Percentiles rank a stretch among this genome's conserved stretches.
Evolutionary conservation across 2,888 invertebrate species (phyloP).

Genomic region (Frankliniella intonsa): DNA sequence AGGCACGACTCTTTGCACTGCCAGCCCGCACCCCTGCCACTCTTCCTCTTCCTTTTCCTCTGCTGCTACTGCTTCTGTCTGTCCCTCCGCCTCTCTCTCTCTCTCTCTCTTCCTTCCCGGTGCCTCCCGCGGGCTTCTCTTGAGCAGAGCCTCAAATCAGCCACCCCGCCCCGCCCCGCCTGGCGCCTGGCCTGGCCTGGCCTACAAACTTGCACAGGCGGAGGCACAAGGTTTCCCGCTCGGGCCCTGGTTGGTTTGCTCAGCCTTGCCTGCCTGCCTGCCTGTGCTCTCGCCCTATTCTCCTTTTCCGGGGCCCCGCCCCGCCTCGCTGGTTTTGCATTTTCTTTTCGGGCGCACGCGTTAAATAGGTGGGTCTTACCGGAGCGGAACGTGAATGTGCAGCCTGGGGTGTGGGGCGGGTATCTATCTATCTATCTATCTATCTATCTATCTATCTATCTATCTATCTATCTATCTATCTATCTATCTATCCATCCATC

Average conservation of each 20-base stretch:
- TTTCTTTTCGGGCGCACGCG: neutral
- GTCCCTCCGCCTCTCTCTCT: neutral
- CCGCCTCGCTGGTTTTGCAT: neutral
- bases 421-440: no score
- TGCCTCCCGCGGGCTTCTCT: neutral
- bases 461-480: no score
- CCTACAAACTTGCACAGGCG: neutral
- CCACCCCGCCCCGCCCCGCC: no score
- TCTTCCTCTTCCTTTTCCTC: neutral
- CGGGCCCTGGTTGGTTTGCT: neutral
- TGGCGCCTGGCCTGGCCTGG: no score
- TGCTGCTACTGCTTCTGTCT: neutral
- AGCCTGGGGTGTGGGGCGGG: no score
- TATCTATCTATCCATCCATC: no score
- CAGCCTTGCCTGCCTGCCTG: neutral
- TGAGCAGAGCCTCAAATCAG: no score
- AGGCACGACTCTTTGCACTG: neutral
- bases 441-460: no score
- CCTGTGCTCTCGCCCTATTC: no score
- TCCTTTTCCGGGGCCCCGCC: no score
- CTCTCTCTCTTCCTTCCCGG: neutral
- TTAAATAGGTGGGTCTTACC: neutral
- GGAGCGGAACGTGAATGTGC: no score
- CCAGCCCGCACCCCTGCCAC: neutral
- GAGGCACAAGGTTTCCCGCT: neutral